Percentiles rank a stretch among this genome's conserved stretches.
Conservation (phyloP, 2,888 invertebrate species). For the Drosophila kuntzei region DNA sequence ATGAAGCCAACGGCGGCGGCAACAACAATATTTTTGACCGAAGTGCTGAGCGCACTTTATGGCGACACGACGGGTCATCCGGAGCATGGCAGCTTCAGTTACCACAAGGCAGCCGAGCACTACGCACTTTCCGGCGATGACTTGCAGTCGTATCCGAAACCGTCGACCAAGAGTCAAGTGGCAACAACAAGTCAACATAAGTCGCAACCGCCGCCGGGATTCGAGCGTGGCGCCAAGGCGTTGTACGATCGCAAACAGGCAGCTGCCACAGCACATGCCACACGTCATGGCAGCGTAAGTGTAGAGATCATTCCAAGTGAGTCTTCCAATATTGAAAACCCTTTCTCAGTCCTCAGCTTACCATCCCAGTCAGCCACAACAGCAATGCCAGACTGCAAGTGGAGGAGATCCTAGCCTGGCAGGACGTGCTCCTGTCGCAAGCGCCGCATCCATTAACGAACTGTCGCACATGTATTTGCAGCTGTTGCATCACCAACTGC, state of each 20-base stretch:
- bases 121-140: constrained; percentile 78
- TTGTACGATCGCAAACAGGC: constrained; percentile 46
- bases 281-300: constrained; percentile 35
- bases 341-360: background rate
- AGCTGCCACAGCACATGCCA: background rate
- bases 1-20: background rate
- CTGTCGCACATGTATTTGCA: constrained; percentile 31
- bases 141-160: constrained; percentile 25
- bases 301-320: background rate
- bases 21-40: constrained; percentile 42
- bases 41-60: constrained; percentile 78
- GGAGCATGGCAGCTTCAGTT: constrained; percentile 64
- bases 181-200: background rate
- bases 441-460: constrained; percentile 4
- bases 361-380: background rate
- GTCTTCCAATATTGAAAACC: background rate
- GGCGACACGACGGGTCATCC: constrained; percentile 73
- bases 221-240: constrained; percentile 46
- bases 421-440: background rate
- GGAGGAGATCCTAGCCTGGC: background rate
- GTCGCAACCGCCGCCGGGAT: constrained; percentile 45
- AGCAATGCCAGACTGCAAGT: background rate
- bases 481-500: constrained; percentile 31
- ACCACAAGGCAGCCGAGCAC: constrained; percentile 81
- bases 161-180: background rate